phyloP scores from a whole-genome alignment of 2,113 vertebrate species.

The Grammomys dolichurus region DNA sequence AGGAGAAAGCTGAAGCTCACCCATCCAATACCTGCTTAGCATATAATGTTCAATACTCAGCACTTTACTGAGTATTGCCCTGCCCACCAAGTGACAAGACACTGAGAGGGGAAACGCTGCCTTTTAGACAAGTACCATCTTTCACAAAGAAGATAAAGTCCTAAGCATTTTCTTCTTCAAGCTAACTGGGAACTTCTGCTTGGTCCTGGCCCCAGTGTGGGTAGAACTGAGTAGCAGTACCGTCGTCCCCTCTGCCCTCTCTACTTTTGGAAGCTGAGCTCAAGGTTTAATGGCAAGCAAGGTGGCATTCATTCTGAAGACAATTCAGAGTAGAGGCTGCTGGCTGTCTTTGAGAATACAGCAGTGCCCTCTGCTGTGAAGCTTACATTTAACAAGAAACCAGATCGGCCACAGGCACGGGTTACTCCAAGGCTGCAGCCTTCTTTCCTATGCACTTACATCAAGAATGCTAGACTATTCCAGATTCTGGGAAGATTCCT shows the following conservation, averaged over 20 bases:
- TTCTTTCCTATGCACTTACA: background rate
- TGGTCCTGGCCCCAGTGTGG: background rate
- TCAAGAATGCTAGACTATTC: background rate
- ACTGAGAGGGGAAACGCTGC: constrained; percentile 22
- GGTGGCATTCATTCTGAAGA: background rate
- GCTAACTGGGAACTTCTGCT: background rate
- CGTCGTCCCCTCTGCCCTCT: background rate
- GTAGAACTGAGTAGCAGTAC: background rate
- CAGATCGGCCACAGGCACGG: background rate
- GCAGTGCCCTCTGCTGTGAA: constrained; percentile 81
- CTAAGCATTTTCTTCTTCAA: background rate
- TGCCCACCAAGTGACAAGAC: background rate
- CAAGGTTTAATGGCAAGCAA: background rate
- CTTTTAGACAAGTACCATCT: constrained; percentile 56
- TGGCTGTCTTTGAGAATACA: constrained; percentile 45
- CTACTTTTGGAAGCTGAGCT: background rate
- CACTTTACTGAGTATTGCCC: background rate
- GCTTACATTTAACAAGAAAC: background rate
- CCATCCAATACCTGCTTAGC: background rate
- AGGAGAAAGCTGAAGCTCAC: background rate
- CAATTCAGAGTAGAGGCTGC: background rate
- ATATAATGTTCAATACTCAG: background rate
- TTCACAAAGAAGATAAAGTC: constrained; percentile 48
- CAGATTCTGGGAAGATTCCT: background rate
- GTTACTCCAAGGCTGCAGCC: background rate